A percentile compares a stretch with the other conserved stretches of the same genome.
Conservation (phyloP, 2,113 vertebrate species). For the Eleginops maclovinus region DNA sequence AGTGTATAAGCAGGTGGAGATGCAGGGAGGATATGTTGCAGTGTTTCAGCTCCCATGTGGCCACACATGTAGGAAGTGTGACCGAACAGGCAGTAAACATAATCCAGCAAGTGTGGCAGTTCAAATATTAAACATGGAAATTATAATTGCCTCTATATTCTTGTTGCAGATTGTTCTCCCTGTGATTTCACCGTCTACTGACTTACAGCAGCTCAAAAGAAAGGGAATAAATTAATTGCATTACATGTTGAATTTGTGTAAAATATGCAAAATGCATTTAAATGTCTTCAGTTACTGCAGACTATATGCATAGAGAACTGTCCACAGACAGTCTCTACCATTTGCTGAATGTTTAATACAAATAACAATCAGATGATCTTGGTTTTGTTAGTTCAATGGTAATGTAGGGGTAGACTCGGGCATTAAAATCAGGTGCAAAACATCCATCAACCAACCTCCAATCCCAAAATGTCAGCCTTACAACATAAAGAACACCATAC, state of each 20-base stretch:
- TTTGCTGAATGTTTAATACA: background rate
- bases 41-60: constrained; percentile 11
- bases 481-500: background rate
- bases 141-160: constrained; percentile 11
- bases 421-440: background rate
- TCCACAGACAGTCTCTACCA: background rate
- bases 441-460: background rate
- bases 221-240: too few species aligned
- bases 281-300: background rate
- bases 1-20: background rate
- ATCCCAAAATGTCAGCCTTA: background rate
- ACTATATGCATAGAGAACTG: background rate
- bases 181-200: background rate
- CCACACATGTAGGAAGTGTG: constrained; percentile 42
- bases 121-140: constrained; percentile 27
- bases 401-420: too few species aligned
- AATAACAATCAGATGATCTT: background rate
- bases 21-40: constrained; percentile 10
- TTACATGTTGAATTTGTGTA: background rate
- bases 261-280: background rate
- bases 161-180: background rate
- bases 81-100: constrained; percentile 32
- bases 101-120: constrained; percentile 21
- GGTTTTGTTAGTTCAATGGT: background rate
- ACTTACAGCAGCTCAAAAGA: background rate